Conservation (phyloP, 1,140 invertebrate genomes). For the Platyscapa corneri region DNA sequence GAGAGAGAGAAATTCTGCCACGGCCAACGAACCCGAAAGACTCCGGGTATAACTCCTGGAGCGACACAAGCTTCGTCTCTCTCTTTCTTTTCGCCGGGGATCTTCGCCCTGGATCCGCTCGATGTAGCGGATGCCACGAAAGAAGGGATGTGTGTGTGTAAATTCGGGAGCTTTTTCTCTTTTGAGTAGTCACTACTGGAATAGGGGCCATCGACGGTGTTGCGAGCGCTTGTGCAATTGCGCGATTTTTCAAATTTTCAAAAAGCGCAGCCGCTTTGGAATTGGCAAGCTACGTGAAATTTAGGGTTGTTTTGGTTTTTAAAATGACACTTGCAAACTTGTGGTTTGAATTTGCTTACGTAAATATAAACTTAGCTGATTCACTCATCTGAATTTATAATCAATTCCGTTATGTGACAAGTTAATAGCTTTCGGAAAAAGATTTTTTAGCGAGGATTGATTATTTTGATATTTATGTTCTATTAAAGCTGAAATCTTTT, state of each 20-base stretch:
- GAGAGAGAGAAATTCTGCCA: neutral
- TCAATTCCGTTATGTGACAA: no score
- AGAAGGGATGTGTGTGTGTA: constrained; percentile 1
- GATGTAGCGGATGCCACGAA: neutral
- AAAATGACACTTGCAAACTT: no score
- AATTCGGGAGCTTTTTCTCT: constrained; percentile 15
- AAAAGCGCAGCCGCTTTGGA: neutral
- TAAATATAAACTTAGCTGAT: no score
- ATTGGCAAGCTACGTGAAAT: no score
- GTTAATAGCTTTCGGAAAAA: no score
- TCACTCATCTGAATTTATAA: no score
- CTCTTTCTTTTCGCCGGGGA: neutral
- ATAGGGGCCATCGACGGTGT: constrained; percentile 22
- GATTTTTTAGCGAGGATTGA: no score
- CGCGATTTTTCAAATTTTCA: neutral
- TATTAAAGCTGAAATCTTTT: no score
- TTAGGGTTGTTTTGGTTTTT: no score
- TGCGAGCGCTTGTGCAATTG: neutral
- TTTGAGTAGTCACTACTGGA: neutral
- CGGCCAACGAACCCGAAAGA: constrained; percentile 56
- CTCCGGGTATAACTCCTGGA: constrained; percentile 11
- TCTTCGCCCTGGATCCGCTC: constrained; percentile 30
- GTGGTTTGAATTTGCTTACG: no score
- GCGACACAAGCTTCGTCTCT: neutral
- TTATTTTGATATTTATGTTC: no score